Base-by-base conservation (phyloP, 2,888 invertebrate genomes). In the Candidula unifasciata region DNA sequence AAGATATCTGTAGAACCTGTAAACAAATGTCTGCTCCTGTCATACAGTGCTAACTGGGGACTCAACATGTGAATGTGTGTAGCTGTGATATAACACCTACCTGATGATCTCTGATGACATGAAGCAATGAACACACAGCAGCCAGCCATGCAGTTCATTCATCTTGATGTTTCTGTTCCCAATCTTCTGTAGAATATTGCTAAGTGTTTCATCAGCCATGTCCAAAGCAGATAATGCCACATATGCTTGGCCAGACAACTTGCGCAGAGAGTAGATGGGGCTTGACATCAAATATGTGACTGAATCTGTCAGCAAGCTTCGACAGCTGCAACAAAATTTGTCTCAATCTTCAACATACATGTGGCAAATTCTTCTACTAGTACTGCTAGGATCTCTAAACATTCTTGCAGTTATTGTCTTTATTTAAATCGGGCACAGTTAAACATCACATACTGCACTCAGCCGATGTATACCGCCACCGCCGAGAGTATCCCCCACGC, bases 241-340 rank as follows among this genome's bases (percentile, higher is more conserved):
- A 35, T 89, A 86, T 16, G 91, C 89, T 81, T 88, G 85, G 18
- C 92, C 91, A 81, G 92, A 89, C 44, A 92, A 86, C 57, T 91
- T 90, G 54, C 93, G 87, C 35, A 93, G 88, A 57, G 88, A 90
- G 77, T 90, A 90, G 13, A 92, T 90, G 21, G 91, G 91, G 87
- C 90, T 91, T 3, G 86, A 84, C 6, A 89, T 77, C n/a, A 86
- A 84, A 21, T 64, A 73, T 8, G 73, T 54, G 13, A 89, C 84
- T 24, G 86, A 82, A 3, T 88, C 68, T 81, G 78, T 85, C 13
- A 89, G 87, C 2, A 77, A 79, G 52, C 77, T 54, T 37, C 86
- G 52, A 44, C 84, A 76, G 35, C 91, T 90, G 87, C 30, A 87
- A 44, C 44, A 44, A 44, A 6, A 44, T 13, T 10, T 44, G 6